These are phyloP conservation scores for Sminthurinus aureus DNA, from an alignment of 2,888 invertebrate genomes.

Conservation along the genomic window DNA sequence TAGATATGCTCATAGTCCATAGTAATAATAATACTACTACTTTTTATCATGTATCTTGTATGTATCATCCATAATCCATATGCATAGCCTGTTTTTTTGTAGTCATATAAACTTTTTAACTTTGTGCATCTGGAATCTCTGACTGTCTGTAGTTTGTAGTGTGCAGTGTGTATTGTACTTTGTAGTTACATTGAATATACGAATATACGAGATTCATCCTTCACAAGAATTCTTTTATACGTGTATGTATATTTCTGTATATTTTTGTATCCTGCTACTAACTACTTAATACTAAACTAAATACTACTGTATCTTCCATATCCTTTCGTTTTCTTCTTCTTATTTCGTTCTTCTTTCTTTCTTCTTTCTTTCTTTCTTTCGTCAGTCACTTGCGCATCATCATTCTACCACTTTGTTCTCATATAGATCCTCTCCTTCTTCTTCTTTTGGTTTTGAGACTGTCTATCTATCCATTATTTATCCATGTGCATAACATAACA, in stretches of 20 bases:
- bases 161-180: not conserved
- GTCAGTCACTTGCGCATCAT: conserved; percentile 22
- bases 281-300: not conserved
- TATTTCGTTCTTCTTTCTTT: not conserved
- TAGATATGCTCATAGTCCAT: conserved; percentile 27
- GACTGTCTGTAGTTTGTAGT: not conserved
- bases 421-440: conserved; percentile 15
- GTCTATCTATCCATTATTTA: not conserved
- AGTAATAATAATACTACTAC: not conserved
- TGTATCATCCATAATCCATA: no score
- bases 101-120: not conserved
- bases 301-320: not conserved
- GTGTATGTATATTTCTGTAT: not conserved
- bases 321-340: conserved; percentile 27
- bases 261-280: not conserved
- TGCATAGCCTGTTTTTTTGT: not conserved
- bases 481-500: not conserved
- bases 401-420: conserved; percentile 15
- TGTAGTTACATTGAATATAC: not conserved
- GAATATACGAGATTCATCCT: not conserved
- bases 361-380: not conserved
- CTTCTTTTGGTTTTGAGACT: not conserved
- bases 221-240: not conserved
- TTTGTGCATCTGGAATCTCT: conserved; percentile 33
- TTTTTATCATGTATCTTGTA: not conserved